These are phyloP conservation scores for Epiblema foenella DNA, from an alignment of 2,888 invertebrate genomes.

Conservation along the genomic window DNA sequence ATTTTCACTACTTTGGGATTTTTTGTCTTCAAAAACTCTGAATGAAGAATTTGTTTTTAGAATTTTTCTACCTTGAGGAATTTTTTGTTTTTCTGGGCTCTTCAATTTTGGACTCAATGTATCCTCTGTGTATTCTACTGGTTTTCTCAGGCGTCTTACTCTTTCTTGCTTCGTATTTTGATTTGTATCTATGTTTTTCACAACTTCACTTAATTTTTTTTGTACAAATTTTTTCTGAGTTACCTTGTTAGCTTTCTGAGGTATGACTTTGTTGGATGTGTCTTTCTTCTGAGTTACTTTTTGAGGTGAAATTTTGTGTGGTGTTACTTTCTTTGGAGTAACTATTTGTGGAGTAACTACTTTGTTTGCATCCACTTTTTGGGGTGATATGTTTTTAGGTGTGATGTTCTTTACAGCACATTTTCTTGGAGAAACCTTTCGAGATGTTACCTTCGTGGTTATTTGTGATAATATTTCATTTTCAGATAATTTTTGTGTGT, in stretches of 20 bases:
- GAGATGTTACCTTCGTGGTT: neutral
- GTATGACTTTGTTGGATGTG: constrained; percentile 1
- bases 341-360: constrained; percentile 24
- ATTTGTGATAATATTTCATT: neutral
- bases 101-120: constrained; percentile 35
- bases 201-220: constrained; percentile 46
- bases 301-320: constrained; percentile 10
- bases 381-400: neutral
- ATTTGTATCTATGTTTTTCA: constrained; percentile 60
- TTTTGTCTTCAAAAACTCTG: constrained; percentile 64
- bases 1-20: constrained; percentile 56
- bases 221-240: constrained; percentile 38
- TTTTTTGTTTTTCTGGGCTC: constrained; percentile 39
- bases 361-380: constrained; percentile 15
- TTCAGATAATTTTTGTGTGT: constrained; percentile 13
- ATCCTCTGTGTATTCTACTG: constrained; percentile 39
- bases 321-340: constrained; percentile 18
- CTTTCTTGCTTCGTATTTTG: constrained; percentile 57
- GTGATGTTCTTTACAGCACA: neutral
- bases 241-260: constrained; percentile 18
- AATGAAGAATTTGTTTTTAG: constrained; percentile 59
- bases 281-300: constrained; percentile 2
- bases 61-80: constrained; percentile 48
- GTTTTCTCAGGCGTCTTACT: constrained; percentile 36
- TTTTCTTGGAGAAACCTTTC: constrained; percentile 3